Percentiles rank a stretch among this genome's conserved stretches.
phyloP scores from a whole-genome alignment of 2,888 invertebrate genomes.

The Erebia epiphron region DNA sequence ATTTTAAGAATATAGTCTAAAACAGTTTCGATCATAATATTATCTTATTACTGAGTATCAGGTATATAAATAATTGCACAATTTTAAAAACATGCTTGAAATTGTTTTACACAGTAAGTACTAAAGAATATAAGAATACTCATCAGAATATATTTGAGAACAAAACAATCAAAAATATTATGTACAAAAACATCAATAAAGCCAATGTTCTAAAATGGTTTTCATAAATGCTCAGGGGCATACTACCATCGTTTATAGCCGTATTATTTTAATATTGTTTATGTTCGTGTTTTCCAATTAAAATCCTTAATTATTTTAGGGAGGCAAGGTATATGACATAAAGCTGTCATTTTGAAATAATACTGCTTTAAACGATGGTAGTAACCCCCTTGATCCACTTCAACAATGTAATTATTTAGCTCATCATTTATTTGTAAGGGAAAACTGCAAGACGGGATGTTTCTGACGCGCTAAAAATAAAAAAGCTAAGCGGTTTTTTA shows the following conservation, averaged over 20 bases:
- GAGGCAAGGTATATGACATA: too few species aligned
- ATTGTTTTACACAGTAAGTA: constrained; percentile 37
- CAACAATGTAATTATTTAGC: constrained; percentile 7
- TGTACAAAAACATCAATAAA: neutral
- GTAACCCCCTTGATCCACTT: neutral
- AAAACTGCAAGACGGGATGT: constrained; percentile 14
- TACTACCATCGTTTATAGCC: too few species aligned
- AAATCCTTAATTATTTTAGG: too few species aligned
- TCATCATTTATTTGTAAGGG: constrained; percentile 24
- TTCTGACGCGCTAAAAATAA: constrained; percentile 23
- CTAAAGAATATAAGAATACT: constrained; percentile 16
- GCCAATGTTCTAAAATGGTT: neutral
- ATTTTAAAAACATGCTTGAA: constrained; percentile 36
- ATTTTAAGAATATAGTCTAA: constrained; percentile 32
- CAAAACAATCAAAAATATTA: neutral
- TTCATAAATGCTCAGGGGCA: neutral
- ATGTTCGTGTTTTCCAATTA: too few species aligned
- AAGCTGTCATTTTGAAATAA: too few species aligned
- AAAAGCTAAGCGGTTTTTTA: constrained; percentile 6
- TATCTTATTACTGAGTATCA: neutral
- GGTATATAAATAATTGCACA: too few species aligned
- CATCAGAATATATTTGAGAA: neutral
- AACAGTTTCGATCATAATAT: constrained; percentile 43
- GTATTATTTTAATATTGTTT: too few species aligned
- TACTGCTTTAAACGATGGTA: too few species aligned